A percentile compares a stretch with the other conserved stretches of the same genome.
These are phyloP conservation scores for Carduelis carduelis DNA, from an alignment of 2,797 vertebrate species.

Conservation along the genomic window DNA sequence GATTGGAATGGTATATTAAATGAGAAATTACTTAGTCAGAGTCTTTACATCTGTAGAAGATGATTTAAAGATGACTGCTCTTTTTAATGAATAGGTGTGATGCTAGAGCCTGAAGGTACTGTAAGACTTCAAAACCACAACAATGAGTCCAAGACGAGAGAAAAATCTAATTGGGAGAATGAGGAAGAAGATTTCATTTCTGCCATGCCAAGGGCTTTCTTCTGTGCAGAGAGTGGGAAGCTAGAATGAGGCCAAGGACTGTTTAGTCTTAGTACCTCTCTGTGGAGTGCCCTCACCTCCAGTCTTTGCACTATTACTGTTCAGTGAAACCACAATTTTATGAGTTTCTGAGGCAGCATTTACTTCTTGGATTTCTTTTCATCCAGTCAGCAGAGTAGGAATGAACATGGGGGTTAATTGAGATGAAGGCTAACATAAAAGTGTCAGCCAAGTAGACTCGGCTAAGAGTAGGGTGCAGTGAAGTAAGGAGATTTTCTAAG, in stretches of 20 bases:
- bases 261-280: neutral
- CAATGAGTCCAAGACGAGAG: neutral
- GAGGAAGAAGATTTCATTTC: neutral
- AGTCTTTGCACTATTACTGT: neutral
- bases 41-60: neutral
- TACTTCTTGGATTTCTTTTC: neutral
- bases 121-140: neutral
- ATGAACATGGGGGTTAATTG: neutral
- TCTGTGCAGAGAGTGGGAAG: neutral
- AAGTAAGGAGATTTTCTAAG: neutral
- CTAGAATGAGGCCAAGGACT: neutral
- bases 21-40: neutral
- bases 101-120: neutral
- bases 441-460: neutral
- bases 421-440: neutral
- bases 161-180: neutral
- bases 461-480: neutral
- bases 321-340: neutral
- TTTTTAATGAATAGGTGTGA: constrained; percentile 4
- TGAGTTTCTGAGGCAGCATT: neutral
- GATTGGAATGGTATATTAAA: neutral
- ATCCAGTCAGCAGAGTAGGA: neutral
- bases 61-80: neutral
- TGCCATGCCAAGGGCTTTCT: neutral
- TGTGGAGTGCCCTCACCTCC: neutral